Evolutionary conservation across 2,888 invertebrate genomes (phyloP), one percentile per base, ranked within the genome.

Genomic region (Lithophane ornitopus): DNA sequence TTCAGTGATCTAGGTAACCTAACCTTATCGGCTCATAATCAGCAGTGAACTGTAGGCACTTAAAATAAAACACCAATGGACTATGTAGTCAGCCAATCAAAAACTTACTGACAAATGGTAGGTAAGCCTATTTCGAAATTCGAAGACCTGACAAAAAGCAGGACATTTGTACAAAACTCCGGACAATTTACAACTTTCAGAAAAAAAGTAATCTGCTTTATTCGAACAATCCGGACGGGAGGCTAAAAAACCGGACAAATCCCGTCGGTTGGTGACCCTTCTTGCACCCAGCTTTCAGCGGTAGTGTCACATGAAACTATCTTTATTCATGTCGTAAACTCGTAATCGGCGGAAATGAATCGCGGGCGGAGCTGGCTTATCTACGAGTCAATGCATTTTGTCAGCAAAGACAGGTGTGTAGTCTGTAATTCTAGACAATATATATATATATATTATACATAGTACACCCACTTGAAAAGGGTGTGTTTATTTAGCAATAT

Each of bases 261-360:
- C 16, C 14, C 4, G 28, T 16, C 8, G 70, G 19, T 22, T 58
- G 14, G 9, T 39, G 26, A 28, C 16, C 14, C 7, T 11, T 44
- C 9, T 26, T 26, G 44, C 52, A 54, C 16, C n/a, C 14, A 22
- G 11, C 26, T 62, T 52, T 65, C 26, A 71, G 76, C 3, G 6
- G 28, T 22, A 9, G 41, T 39, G 28, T 46, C 26, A 61, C 66
- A 26, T 63, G 39, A 39, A 67, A 68, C 49, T 39, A 79, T 66
- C 49, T 66, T 56, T 39, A 80, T 28, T 39, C 12, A 14, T 54
- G 59, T 63, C 52, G 44, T 26, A 41, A 63, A 76, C 58, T 65
- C 63, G 46, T 76, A 65, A 76, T 59, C 76, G 63, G 52, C 76
- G 63, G 63, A 68, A 76, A 76, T 59, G 54, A 66, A 61, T 80